These are phyloP conservation scores for Chionis minor DNA, from an alignment of 2,113 vertebrate genomes.

Conservation along the genomic window DNA sequence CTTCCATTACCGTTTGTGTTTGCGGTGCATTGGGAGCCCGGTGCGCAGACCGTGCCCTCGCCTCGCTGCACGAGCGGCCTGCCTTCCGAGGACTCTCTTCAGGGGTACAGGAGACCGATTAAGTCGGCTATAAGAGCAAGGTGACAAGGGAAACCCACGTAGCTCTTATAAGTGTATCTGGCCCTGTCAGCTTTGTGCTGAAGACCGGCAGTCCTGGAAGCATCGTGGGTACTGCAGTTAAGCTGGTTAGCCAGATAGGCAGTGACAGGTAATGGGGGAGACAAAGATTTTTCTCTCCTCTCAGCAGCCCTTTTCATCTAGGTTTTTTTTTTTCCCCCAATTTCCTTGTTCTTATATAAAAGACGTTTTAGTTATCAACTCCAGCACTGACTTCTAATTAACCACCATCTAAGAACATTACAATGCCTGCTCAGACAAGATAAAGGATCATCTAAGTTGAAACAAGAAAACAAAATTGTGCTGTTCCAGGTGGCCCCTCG, in stretches of 20 bases:
- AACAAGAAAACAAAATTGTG: not conserved
- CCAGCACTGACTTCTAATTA: not conserved
- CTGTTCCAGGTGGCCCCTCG: not conserved
- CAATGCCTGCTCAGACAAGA: not conserved
- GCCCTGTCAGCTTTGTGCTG: not conserved
- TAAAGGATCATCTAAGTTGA: not conserved
- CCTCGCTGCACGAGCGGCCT: not conserved
- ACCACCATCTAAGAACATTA: not conserved
- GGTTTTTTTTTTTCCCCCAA: not conserved
- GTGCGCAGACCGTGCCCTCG: rapidly evolving
- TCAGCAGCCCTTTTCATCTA: not conserved
- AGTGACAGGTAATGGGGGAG: not conserved
- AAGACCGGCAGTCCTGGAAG: not conserved
- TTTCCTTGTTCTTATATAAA: not conserved
- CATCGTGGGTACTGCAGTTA: not conserved
- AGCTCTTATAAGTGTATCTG: not conserved
- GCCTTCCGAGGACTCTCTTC: not conserved
- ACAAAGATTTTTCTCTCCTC: not conserved
- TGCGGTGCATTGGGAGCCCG: rapidly evolving
- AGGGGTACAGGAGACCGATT: not conserved
- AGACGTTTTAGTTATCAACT: not conserved
- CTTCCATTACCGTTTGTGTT: not conserved
- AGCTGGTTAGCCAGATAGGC: not conserved
- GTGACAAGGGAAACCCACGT: not conserved
- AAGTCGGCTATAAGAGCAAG: not conserved